phyloP scores from a whole-genome alignment of 2,797 vertebrate species.

The Heliangelus exortis region DNA sequence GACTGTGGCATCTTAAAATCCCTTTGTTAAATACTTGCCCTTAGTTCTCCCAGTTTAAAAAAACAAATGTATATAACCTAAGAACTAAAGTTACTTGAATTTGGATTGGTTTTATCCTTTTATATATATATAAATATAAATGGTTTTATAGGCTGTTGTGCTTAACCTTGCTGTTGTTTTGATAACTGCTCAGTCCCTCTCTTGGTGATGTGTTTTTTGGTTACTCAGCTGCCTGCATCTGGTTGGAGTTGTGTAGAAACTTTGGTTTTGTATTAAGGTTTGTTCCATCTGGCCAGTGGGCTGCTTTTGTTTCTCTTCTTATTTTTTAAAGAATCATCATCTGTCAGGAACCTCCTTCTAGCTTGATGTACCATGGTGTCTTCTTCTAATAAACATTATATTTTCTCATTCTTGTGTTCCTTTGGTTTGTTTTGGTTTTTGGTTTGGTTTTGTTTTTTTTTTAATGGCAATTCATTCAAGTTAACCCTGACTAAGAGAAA shows the following conservation, averaged over 20 bases:
- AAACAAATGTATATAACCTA: constrained; percentile 61
- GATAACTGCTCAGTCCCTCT: constrained; percentile 30
- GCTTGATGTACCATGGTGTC: constrained; percentile 53
- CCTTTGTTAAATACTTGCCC: constrained; percentile 38
- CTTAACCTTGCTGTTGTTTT: constrained; percentile 61
- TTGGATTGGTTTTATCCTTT: constrained; percentile 59
- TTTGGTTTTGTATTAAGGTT: constrained; percentile 63
- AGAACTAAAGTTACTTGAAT: constrained; percentile 69
- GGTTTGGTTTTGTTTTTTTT: no score
- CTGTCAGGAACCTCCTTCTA: constrained; percentile 48
- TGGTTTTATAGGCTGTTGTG: constrained; percentile 57
- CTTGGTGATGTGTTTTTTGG: neutral
- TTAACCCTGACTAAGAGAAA: neutral
- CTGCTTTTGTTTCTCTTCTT: constrained; percentile 1
- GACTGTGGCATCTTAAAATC: constrained; percentile 18
- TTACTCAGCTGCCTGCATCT: constrained; percentile 56
- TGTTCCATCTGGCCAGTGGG: constrained; percentile 22
- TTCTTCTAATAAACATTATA: constrained; percentile 78
- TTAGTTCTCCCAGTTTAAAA: neutral
- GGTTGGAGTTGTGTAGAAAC: constrained; percentile 43
- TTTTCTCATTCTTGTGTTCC: constrained; percentile 72
- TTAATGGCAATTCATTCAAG: constrained; percentile 39
- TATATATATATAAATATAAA: constrained; percentile 56
- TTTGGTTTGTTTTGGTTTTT: no score
- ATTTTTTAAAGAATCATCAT: constrained; percentile 39